A percentile compares a stretch with the other conserved stretches of the same genome.
Evolutionary conservation across 2,888 invertebrate species (phyloP).

Genomic region (Dendrolimus houi): DNA sequence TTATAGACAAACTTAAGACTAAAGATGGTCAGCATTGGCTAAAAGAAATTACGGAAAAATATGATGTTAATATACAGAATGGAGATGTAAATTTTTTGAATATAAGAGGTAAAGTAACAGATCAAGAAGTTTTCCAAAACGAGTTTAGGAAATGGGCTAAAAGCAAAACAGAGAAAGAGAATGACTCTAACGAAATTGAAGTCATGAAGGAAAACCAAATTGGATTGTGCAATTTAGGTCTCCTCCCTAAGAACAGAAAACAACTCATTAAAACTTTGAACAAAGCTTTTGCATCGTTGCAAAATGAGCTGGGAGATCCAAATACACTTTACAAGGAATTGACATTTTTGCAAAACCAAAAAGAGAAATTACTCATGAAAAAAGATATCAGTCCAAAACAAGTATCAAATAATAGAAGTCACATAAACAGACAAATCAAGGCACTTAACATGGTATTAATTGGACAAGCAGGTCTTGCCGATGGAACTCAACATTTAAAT

Average conservation of each 20-base stretch:
- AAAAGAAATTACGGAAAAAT: conserved; percentile 35
- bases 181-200: conserved; percentile 20
- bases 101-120: conserved; percentile 61
- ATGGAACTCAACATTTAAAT: conserved; percentile 62
- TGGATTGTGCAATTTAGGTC: conserved; percentile 15
- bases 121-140: conserved; percentile 71
- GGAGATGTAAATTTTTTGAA: conserved; percentile 52
- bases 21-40: conserved; percentile 66
- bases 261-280: conserved; percentile 40
- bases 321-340: conserved; percentile 57
- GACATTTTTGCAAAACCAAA: conserved; percentile 51
- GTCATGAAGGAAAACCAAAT: conserved; percentile 7
- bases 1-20: conserved; percentile 60
- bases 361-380: conserved; percentile 49
- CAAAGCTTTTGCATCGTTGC: conserved; percentile 47
- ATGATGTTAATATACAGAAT: conserved; percentile 47
- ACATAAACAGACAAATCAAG: conserved; percentile 61
- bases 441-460: conserved; percentile 76
- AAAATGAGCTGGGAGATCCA: conserved; percentile 69
- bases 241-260: conserved; percentile 51
- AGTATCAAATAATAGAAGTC: conserved; percentile 39
- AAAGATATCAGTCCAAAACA: conserved; percentile 44
- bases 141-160: conserved; percentile 58
- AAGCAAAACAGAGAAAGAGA: conserved; percentile 11
- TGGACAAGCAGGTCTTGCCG: conserved; percentile 75